These are phyloP conservation scores for Megaceryle maxima DNA, from an alignment of 2,113 vertebrate species.

Conservation along the genomic window DNA sequence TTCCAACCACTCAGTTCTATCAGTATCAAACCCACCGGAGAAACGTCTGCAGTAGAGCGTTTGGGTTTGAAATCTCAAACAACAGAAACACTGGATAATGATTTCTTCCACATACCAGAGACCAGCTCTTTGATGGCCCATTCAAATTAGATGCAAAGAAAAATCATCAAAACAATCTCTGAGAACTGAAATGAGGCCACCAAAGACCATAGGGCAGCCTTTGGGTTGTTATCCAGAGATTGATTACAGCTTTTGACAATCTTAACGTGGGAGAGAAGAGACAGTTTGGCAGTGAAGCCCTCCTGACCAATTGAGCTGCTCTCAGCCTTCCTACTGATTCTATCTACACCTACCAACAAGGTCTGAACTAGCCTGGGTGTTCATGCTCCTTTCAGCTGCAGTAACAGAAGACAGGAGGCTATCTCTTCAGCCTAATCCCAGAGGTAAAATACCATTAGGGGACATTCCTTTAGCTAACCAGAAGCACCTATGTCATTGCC, in stretches of 20 bases:
- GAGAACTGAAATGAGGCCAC: not conserved
- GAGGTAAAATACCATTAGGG: not conserved
- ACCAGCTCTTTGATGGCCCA: not conserved
- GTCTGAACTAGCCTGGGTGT: not conserved
- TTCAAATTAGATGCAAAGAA: not conserved
- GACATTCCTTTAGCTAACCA: not conserved
- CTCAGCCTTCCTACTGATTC: not conserved
- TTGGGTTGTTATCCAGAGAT: not conserved
- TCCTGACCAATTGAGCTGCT: not conserved
- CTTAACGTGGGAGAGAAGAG: not conserved
- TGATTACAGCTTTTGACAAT: not conserved
- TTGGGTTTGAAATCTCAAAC: conserved; percentile 15
- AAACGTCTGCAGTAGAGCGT: not conserved
- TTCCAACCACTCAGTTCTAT: not conserved
- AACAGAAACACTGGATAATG: not conserved
- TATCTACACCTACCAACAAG: not conserved
- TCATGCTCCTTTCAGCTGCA: not conserved
- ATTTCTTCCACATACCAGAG: not conserved
- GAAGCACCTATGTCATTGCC: not conserved
- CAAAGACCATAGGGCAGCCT: not conserved
- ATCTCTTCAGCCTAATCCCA: not conserved
- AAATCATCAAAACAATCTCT: not conserved
- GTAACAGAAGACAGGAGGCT: not conserved
- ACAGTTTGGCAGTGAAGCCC: not conserved
- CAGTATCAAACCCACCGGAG: not conserved